Base-by-base conservation (phyloP, 1,140 invertebrate genomes). In the Penaeus chinensis region DNA sequence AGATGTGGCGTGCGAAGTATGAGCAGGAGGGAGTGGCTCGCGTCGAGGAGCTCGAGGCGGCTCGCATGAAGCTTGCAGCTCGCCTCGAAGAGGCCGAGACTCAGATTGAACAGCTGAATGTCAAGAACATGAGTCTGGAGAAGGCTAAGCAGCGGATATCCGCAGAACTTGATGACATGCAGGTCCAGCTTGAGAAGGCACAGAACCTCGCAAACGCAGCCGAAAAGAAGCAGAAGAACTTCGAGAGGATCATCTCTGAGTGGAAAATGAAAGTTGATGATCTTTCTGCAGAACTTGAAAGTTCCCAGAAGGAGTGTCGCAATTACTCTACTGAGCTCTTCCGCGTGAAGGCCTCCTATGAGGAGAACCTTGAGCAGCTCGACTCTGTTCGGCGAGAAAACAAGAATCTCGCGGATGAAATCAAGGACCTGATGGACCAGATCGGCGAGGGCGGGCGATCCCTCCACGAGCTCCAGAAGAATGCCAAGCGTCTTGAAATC, bases 81-180 rank as follows among this genome's bases (percentile, higher is more conserved):
- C 89, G 89, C 54, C 83, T 89, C 7, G 81, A 89, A 20, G 89
- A 89, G 60, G 89, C 89, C 61, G 89, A 89, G 63, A 77, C 82
- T 24, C 89, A 87, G 63, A 87, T 87, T 19, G 86, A 87, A 47
- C 86, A 87, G 69, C 80, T 87, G 32, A 87, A 87, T 22, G 71
- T 87, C 62, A 87, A 87, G 80, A 87, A 82, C 20, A 27, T 87
- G 32, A 27, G 65, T 18, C 90, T 95, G 60, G 95, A 95, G 91
- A 95, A 95, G 91, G 92, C 92, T 66, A 94, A 94, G 90, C 91
- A 92, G 88, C 91, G 94, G 87, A 91, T 95, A 54, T 92, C 92
- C 78, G 93, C 93, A 24, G 94, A 90, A 32, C 94, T 95, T 91
- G 94, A 95, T 91, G 94, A 94, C 89, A 92, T 93, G 60, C 94